phyloP scores from a whole-genome alignment of 2,797 vertebrate species.

The Podarcis lilfordi region DNA sequence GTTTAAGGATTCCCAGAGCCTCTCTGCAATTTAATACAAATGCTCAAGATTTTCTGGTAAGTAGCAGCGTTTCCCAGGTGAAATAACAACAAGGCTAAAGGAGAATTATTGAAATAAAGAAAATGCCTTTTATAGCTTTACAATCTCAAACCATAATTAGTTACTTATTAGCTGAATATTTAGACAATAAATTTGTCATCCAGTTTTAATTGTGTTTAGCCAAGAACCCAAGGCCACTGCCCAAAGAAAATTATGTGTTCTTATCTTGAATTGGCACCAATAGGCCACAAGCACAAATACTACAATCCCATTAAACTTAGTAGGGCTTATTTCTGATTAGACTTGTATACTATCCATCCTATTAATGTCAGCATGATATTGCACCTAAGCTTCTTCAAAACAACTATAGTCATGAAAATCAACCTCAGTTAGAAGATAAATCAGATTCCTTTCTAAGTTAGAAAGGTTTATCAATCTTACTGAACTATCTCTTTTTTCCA shows the following conservation, averaged over 20 bases:
- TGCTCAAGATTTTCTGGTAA: slow-evolving; percentile 15
- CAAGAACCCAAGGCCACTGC: background rate
- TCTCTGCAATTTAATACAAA: slow-evolving; percentile 36
- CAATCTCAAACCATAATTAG: slow-evolving; percentile 7
- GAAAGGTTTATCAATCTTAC: background rate
- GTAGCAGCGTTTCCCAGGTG: slow-evolving; percentile 14
- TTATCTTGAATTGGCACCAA: background rate
- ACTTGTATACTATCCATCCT: background rate
- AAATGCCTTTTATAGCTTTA: slow-evolving; percentile 10
- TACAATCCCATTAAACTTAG: background rate
- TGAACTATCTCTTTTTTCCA: background rate
- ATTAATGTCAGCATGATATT: background rate
- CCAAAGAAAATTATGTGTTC: background rate
- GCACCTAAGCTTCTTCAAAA: background rate
- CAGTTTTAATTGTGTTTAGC: background rate
- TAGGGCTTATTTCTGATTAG: background rate
- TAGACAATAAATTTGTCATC: background rate
- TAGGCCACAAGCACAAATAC: background rate
- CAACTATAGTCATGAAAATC: background rate
- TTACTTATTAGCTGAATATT: background rate
- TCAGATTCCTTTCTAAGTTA: background rate
- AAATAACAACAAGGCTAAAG: slow-evolving; percentile 31
- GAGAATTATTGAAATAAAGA: slow-evolving; percentile 24
- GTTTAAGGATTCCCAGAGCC: slow-evolving; percentile 12
- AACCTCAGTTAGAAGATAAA: background rate